These are phyloP conservation scores for Pseudopipra pipra DNA, from an alignment of 2,113 vertebrate genomes.

Conservation along the genomic window DNA sequence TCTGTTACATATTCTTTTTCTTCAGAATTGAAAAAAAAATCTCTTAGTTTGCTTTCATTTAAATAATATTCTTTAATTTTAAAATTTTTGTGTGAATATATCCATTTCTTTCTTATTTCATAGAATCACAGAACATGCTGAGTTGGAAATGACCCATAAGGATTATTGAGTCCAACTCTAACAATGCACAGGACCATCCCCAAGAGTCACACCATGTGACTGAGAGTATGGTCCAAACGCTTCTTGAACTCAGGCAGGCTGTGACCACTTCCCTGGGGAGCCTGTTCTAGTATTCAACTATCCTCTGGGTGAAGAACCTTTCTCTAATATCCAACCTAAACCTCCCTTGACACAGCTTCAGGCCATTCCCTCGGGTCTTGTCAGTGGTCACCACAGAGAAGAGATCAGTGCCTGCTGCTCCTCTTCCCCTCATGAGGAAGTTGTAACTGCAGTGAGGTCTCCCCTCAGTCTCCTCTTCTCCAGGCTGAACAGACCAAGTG, in stretches of 20 bases:
- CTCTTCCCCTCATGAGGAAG: neutral
- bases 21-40: neutral
- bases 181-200: neutral
- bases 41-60: neutral
- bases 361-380: neutral
- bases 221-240: neutral
- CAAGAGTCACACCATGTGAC: neutral
- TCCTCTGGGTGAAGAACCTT: neutral
- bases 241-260: neutral
- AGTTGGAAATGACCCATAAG: neutral
- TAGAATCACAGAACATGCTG: neutral
- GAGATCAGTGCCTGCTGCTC: neutral
- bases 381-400: neutral
- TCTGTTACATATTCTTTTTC: neutral
- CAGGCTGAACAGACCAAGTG: neutral
- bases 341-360: neutral
- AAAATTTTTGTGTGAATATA: neutral
- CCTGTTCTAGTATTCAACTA: neutral
- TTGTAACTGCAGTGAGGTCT: neutral
- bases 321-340: neutral
- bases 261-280: neutral
- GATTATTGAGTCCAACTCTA: neutral
- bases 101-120: neutral
- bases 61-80: neutral
- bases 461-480: neutral